phyloP scores from a whole-genome alignment of 2,888 invertebrate species.

The Furcula furcula region DNA sequence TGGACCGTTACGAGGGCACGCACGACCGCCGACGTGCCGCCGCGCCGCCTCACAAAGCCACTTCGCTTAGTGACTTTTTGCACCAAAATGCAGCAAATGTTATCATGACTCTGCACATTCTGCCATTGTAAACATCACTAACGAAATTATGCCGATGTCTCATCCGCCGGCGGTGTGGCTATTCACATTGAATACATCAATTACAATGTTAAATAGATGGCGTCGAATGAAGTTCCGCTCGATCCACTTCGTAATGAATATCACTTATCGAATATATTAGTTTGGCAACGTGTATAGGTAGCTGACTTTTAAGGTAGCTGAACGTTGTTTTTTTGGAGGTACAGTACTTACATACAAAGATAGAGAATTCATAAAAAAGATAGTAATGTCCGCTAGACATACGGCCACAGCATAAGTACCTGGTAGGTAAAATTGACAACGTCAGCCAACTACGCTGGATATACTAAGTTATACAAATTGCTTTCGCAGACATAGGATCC shows the following conservation, averaged over 20 bases:
- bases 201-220: slow-evolving; percentile 44
- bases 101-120: slow-evolving; percentile 60
- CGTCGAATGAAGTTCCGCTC: slow-evolving; percentile 37
- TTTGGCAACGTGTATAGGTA: slow-evolving; percentile 16
- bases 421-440: no score
- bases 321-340: no score
- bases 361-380: no score
- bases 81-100: slow-evolving; percentile 65
- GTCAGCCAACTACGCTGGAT: no score
- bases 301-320: no score
- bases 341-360: no score
- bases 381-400: no score
- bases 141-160: slow-evolving; percentile 64
- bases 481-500: no score
- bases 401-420: no score
- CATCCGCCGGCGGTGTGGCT: slow-evolving; percentile 46
- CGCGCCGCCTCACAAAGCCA: slow-evolving; percentile 39
- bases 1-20: slow-evolving; percentile 67
- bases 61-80: slow-evolving; percentile 60
- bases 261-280: slow-evolving; percentile 36
- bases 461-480: no score
- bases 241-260: slow-evolving; percentile 37
- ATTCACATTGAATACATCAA: slow-evolving; percentile 59
- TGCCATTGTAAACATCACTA: slow-evolving; percentile 63
- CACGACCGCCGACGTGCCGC: slow-evolving; percentile 53